phyloP scores from a whole-genome alignment of 2,797 vertebrate species.

The Alosa sapidissima region DNA sequence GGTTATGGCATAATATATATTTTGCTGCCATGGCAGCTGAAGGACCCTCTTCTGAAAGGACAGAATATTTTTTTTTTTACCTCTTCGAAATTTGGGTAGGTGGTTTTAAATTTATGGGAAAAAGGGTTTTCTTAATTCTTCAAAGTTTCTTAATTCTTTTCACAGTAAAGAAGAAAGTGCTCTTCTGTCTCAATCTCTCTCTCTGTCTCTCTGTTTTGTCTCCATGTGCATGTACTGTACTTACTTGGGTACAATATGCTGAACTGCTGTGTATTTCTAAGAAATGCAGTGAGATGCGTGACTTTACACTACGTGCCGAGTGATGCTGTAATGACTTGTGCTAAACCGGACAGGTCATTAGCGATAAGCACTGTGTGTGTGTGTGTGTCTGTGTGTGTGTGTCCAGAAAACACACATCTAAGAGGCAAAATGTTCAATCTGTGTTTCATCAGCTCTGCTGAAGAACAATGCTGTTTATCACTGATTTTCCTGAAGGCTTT shows the following conservation, averaged over 20 bases:
- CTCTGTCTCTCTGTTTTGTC: too few relatives aligned
- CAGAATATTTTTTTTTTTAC: too few relatives aligned
- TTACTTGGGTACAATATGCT: not conserved
- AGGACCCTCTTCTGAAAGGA: too few relatives aligned
- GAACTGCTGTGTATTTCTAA: not conserved
- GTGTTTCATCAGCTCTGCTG: constrained; percentile 57
- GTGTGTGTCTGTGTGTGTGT: not conserved
- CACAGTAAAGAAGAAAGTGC: too few relatives aligned
- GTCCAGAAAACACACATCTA: constrained; percentile 15
- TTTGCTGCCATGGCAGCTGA: too few relatives aligned
- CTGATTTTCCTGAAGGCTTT: constrained; percentile 67
- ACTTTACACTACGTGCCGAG: not conserved
- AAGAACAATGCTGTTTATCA: constrained; percentile 73
- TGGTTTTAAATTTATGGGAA: too few relatives aligned
- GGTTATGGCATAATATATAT: too few relatives aligned
- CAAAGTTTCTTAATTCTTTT: too few relatives aligned
- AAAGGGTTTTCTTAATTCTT: too few relatives aligned
- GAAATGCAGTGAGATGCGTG: not conserved
- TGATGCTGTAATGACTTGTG: constrained; percentile 5
- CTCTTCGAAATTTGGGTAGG: too few relatives aligned
- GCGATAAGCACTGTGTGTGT: constrained; percentile 12
- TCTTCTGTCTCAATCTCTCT: too few relatives aligned
- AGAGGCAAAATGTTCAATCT: constrained; percentile 19
- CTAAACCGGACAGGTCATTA: constrained; percentile 13
- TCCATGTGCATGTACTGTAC: too few relatives aligned